These are phyloP conservation scores for Tauraco erythrolophus DNA, from an alignment of 2,113 vertebrate species.

Conservation along the genomic window DNA sequence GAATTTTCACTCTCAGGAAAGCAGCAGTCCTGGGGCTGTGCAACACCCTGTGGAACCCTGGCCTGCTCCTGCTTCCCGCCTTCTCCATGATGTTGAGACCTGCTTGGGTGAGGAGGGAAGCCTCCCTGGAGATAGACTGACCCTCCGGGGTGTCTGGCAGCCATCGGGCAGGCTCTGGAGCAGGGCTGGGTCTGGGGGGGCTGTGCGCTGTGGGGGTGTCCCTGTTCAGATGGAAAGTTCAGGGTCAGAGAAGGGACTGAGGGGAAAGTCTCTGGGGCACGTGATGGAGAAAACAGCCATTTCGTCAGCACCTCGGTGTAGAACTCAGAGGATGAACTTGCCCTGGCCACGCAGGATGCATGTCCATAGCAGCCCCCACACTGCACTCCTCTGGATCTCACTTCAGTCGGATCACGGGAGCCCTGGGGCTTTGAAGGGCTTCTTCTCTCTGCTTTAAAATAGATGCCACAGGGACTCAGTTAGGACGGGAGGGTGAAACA, in stretches of 20 bases:
- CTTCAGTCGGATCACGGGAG: rapidly evolving
- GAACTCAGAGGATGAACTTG: rapidly evolving
- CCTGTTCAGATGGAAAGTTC: neutral
- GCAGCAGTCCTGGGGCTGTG: neutral
- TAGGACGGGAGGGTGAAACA: neutral
- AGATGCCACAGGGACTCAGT: rapidly evolving
- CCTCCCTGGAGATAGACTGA: neutral
- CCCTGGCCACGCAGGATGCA: rapidly evolving
- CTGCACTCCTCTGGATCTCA: rapidly evolving
- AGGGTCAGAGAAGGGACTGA: neutral
- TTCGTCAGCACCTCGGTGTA: neutral
- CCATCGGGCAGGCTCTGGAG: neutral
- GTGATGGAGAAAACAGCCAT: neutral
- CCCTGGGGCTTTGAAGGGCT: neutral
- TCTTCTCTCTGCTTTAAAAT: neutral
- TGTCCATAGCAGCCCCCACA: neutral
- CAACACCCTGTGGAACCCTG: too few species aligned
- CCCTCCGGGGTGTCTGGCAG: neutral
- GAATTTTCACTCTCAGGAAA: neutral
- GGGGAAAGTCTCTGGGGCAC: neutral
- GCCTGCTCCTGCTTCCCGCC: neutral
- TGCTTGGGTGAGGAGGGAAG: rapidly evolving
- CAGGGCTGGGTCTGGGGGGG: neutral
- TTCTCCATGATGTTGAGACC: neutral
- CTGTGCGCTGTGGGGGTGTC: rapidly evolving